These are phyloP conservation scores for Hipposideros larvatus DNA, from an alignment of 2,797 vertebrate species.

Conservation along the genomic window DNA sequence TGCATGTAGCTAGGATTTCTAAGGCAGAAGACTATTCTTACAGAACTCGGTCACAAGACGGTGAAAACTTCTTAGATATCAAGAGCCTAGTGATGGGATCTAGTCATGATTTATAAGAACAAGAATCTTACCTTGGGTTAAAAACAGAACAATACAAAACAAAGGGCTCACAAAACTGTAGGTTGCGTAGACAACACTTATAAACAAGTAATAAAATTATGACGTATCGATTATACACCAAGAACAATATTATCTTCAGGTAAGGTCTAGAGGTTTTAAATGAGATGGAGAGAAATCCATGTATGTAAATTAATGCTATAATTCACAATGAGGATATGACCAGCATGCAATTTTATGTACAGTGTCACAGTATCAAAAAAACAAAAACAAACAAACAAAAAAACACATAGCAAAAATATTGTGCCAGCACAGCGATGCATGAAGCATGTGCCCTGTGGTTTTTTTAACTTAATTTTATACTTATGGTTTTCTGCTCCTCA, in stretches of 20 bases:
- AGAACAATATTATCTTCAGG: background rate
- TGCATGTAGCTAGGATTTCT: background rate
- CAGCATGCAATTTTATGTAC: fast-evolving
- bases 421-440: fast-evolving
- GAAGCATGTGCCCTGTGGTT: fast-evolving
- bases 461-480: too few species aligned
- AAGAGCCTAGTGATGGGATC: fast-evolving
- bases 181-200: background rate
- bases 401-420: background rate
- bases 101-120: background rate
- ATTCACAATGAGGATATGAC: fast-evolving
- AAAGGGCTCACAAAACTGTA: background rate
- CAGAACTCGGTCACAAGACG: fast-evolving
- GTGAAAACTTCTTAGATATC: background rate
- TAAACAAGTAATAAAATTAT: background rate
- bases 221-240: fast-evolving
- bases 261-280: background rate
- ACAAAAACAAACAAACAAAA: too few species aligned
- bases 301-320: background rate
- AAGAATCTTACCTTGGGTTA: background rate
- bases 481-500: background rate
- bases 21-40: background rate
- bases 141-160: background rate
- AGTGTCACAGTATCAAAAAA: background rate
- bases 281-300: fast-evolving